Percentiles rank a stretch among this genome's conserved stretches.
phyloP scores from a whole-genome alignment of 2,113 vertebrate genomes.

The Passer montanus region DNA sequence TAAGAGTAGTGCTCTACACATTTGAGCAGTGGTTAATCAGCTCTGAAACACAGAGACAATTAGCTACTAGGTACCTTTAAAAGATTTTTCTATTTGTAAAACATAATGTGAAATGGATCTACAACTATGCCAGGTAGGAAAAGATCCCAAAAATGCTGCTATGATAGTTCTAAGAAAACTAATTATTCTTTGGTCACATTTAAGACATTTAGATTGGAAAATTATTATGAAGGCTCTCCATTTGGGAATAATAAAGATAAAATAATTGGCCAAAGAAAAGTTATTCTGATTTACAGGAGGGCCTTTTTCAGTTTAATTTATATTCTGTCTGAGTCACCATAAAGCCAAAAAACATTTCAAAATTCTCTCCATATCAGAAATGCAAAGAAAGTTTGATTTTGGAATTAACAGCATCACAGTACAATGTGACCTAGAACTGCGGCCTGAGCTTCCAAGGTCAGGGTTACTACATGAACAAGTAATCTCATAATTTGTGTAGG shows the following conservation, averaged over 20 bases:
- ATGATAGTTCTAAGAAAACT: neutral
- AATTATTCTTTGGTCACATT: neutral
- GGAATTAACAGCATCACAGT: neutral
- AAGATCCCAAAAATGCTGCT: neutral
- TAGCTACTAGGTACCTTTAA: neutral
- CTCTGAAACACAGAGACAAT: neutral
- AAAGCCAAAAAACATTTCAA: neutral
- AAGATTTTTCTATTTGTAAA: neutral
- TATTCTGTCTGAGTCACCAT: neutral
- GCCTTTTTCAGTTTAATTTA: neutral
- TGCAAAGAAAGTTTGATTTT: neutral
- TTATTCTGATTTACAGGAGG: neutral
- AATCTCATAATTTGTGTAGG: neutral
- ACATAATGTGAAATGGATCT: neutral
- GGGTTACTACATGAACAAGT: neutral
- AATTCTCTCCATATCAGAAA: conserved; percentile 6
- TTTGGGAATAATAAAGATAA: neutral
- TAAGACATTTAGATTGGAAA: neutral
- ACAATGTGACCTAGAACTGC: neutral
- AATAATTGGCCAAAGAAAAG: neutral
- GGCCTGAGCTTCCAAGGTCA: neutral
- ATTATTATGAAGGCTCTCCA: neutral
- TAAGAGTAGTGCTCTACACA: neutral
- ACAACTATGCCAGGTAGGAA: neutral
- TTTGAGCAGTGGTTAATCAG: neutral